These are phyloP conservation scores for Umimayanthus chanpuru DNA, from an alignment of 92 coral and sea anemone species.

Conservation along the genomic window DNA sequence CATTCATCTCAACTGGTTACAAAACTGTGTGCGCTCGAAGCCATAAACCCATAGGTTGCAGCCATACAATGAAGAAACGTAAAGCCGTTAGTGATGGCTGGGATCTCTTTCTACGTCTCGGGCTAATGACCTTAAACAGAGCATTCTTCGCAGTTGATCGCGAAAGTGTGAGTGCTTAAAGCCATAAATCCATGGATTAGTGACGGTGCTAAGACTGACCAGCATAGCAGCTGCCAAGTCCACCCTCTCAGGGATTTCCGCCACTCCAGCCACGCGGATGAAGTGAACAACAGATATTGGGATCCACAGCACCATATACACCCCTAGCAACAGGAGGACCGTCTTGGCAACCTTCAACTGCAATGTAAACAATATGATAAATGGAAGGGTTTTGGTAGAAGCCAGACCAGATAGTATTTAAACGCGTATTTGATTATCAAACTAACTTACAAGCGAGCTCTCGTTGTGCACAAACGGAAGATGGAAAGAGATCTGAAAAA, in stretches of 20 bases:
- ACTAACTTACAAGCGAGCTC: too few species aligned
- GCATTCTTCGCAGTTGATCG: constrained; percentile 64
- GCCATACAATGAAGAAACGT: background rate
- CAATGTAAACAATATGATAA: background rate
- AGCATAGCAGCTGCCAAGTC: constrained; percentile 80
- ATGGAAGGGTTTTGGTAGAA: too few species aligned
- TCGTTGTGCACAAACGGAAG: too few species aligned
- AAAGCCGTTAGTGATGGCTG: background rate
- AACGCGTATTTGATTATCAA: too few species aligned
- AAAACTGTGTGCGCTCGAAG: constrained; percentile 71
- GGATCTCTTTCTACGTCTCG: constrained; percentile 32
- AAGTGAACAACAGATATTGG: constrained; percentile 78
- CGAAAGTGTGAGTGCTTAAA: constrained; percentile 74
- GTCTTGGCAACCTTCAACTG: constrained; percentile 80
- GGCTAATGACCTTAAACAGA: constrained; percentile 55
- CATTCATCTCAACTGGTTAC: constrained; percentile 65
- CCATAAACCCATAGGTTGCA: constrained; percentile 52
- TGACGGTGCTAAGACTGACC: constrained; percentile 76
- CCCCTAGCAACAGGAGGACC: constrained; percentile 69
- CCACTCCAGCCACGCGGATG: constrained; percentile 72
- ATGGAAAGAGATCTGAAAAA: too few species aligned
- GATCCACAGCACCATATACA: constrained; percentile 83
- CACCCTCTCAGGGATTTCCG: constrained; percentile 62
- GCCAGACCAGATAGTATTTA: too few species aligned
- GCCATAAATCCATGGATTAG: constrained; percentile 91